Evolutionary conservation across 2,888 invertebrate species (phyloP).

Genomic region (Tiphia femorata): DNA sequence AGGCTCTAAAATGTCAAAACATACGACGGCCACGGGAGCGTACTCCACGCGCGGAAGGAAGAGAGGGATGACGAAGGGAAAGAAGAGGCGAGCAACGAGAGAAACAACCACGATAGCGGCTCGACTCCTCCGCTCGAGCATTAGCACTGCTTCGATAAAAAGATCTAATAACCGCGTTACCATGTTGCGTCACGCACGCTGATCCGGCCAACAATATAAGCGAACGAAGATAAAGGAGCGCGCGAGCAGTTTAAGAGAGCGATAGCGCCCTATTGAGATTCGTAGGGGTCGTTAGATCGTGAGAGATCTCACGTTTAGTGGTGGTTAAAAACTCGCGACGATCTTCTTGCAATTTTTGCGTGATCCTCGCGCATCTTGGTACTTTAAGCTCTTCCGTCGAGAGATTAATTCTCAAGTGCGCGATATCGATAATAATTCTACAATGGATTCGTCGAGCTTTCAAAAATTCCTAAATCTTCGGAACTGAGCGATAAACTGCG

Average conservation of each 20-base stretch:
- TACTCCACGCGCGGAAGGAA: background rate
- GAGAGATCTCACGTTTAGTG: too few species aligned
- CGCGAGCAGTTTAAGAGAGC: background rate
- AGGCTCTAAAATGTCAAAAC: constrained; percentile 34
- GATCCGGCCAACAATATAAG: constrained; percentile 31
- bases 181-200: constrained; percentile 11
- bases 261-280: background rate
- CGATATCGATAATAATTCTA: too few species aligned
- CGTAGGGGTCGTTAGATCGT: too few species aligned
- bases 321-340: too few species aligned
- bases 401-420: too few species aligned
- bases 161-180: background rate
- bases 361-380: too few species aligned
- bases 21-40: background rate
- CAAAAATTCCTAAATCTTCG: too few species aligned
- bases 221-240: constrained; percentile 13
- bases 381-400: too few species aligned
- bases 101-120: constrained; percentile 11
- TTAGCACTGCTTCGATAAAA: constrained; percentile 20
- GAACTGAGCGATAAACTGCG: too few species aligned
- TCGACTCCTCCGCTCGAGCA: background rate
- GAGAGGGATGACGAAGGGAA: background rate
- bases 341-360: too few species aligned
- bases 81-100: constrained; percentile 3
- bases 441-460: too few species aligned